These are phyloP conservation scores for Harpagoxenus sublaevis DNA, from an alignment of 2,888 invertebrate genomes.

Conservation along the genomic window DNA sequence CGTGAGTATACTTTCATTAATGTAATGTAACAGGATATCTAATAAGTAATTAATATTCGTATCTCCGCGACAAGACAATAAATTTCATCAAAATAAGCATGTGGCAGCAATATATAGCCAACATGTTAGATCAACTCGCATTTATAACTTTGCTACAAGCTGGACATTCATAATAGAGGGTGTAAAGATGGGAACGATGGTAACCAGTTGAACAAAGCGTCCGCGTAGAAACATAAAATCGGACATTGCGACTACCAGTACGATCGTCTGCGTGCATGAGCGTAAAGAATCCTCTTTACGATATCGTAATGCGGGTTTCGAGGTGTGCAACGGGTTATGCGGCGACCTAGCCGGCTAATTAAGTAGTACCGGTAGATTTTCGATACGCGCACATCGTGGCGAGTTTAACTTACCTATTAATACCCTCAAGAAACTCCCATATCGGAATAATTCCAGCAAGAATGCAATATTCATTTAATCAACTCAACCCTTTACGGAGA, in stretches of 20 bases:
- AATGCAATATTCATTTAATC: slow-evolving; percentile 26
- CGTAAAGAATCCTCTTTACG: slow-evolving; percentile 76
- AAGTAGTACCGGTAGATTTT: slow-evolving; percentile 66
- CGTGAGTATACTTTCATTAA: background rate
- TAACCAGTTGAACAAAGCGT: slow-evolving; percentile 59
- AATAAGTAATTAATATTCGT: background rate
- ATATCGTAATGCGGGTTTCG: slow-evolving; percentile 64
- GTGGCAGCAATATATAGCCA: background rate
- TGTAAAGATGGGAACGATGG: slow-evolving; percentile 50
- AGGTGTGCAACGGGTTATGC: slow-evolving; percentile 49
- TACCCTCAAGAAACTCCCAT: slow-evolving; percentile 15
- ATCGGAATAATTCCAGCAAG: slow-evolving; percentile 32
- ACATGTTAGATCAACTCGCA: background rate
- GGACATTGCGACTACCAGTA: slow-evolving; percentile 60
- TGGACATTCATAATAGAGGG: slow-evolving; percentile 58
- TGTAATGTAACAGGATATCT: background rate
- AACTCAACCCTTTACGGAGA: slow-evolving; percentile 37
- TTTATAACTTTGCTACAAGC: slow-evolving; percentile 44
- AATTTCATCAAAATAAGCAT: slow-evolving; percentile 14
- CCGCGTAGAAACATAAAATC: slow-evolving; percentile 69
- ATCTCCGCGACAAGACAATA: background rate
- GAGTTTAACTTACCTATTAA: slow-evolving; percentile 61
- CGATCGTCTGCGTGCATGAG: slow-evolving; percentile 63
- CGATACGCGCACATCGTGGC: slow-evolving; percentile 32
- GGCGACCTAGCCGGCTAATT: slow-evolving; percentile 65